Evolutionary conservation across 2,113 vertebrate species (phyloP), one percentile per base, ranked within the genome.

Genomic region (Eudyptes chrysolophus): DNA sequence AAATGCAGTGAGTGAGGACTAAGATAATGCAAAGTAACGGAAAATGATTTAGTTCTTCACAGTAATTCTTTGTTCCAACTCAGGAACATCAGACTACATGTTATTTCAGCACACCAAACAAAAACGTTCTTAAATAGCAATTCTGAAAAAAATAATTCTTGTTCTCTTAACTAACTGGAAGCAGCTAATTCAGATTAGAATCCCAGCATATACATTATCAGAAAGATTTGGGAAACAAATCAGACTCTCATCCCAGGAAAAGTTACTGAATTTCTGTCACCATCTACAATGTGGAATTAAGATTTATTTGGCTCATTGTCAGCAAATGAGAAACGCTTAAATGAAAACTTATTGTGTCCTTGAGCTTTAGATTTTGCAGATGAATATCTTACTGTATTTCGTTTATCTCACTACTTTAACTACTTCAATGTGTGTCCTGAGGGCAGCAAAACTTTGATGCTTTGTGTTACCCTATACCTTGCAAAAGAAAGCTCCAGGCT

Each of bases 381-480:
- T 94, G 55, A 85, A 62, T 92, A 97, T 97, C 93, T 95, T 40
- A 87, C 58, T 94, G 95, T 95, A 72, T 82, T 95, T 87, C 5
- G 0, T 90, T 96, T 95, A 97, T 97, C 97, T 97, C 89, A 29
- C 89, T 78, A 1, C 80, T 84, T 95, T 97, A 95, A 97, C 91
- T 94, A 79, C 87, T 96, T 95, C 96, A 97, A 57, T 74, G 91
- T 92, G 95, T 85, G 84, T 92, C 97, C 93, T 13, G 62, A 96
- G 93, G 96, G 95, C 89, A 97, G 71, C 87, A 88, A 40, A 94
- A 94, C 81, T 93, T 79, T 62, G 92, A 77, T 94, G 95, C 94
- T 95, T 93, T 95, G 87, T 95, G 95, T 96, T 96, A 97, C 79
- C 74, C 68, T 95, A 95, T 86, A 90, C 95, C 97, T 95, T 62